These are phyloP conservation scores for Rhabditoides inermis DNA, from an alignment of 2,888 invertebrate genomes.

Conservation along the genomic window DNA sequence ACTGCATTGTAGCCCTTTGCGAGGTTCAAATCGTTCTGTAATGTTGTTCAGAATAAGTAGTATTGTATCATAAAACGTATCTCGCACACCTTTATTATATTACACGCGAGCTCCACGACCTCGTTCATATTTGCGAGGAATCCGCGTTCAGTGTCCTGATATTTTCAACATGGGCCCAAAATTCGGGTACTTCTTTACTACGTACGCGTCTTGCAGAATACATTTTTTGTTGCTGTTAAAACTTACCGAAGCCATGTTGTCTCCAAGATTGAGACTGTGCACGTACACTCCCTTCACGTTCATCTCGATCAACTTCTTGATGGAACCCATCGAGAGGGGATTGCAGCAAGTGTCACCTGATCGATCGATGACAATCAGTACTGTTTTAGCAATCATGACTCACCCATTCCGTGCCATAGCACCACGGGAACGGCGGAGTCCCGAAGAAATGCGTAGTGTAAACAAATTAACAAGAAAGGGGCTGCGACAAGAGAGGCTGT, in stretches of 20 bases:
- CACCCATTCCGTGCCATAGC: constrained; percentile 93
- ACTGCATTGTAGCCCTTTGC: constrained; percentile 79
- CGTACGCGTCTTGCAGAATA: too few species aligned
- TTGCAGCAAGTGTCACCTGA: constrained; percentile 86
- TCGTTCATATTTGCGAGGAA: constrained; percentile 57
- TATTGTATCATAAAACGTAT: neutral
- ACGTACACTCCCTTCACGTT: constrained; percentile 74
- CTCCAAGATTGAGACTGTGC: constrained; percentile 73
- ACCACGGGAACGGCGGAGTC: constrained; percentile 69
- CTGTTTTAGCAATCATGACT: too few species aligned
- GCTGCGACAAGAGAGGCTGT: too few species aligned
- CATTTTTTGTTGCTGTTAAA: too few species aligned
- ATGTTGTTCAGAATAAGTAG: too few species aligned
- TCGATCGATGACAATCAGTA: too few species aligned
- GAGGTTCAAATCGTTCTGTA: constrained; percentile 66
- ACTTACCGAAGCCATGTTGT: constrained; percentile 52
- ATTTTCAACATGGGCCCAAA: too few species aligned
- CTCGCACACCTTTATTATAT: constrained; percentile 46
- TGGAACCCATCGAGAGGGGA: constrained; percentile 73
- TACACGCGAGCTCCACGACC: constrained; percentile 66
- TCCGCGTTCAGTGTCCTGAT: constrained; percentile 56
- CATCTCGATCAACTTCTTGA: constrained; percentile 67
- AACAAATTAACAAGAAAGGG: too few species aligned
- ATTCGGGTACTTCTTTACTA: neutral
- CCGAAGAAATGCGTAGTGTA: too few species aligned